A percentile compares a stretch with the other conserved stretches of the same genome.
Conservation (phyloP, 35 echinoderm and acorn worm genomes). For the Ptychodera flava region DNA sequence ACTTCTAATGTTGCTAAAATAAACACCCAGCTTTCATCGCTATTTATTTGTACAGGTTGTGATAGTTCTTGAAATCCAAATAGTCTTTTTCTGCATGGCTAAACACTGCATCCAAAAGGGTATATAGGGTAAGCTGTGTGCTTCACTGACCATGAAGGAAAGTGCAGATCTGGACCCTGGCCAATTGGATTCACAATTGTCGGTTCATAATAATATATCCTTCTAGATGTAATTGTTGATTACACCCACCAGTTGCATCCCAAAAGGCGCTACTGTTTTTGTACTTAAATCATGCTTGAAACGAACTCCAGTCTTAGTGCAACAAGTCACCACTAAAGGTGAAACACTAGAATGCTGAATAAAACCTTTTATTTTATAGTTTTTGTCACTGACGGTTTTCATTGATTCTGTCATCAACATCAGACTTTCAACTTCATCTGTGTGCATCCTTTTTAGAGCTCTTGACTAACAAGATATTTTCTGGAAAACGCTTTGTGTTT, state of each 20-base stretch:
- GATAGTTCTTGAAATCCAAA: neutral
- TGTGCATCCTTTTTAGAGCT: constrained; percentile 10
- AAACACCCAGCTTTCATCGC: constrained; percentile 23
- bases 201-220: constrained; percentile 24
- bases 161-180: constrained; percentile 5
- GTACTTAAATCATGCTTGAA: constrained; percentile 19
- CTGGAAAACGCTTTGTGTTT: constrained; percentile 17
- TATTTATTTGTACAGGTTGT: constrained; percentile 26
- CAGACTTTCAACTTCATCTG: constrained; percentile 23
- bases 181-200: constrained; percentile 5
- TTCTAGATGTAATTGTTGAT: constrained; percentile 15
- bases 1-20: constrained; percentile 8
- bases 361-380: constrained; percentile 2
- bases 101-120: constrained; percentile 12
- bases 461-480: constrained; percentile 28
- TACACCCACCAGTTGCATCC: constrained; percentile 31
- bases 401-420: constrained; percentile 1
- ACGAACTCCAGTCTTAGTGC: constrained; percentile 17
- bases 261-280: constrained; percentile 23
- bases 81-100: constrained; percentile 3
- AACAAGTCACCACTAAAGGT: constrained; percentile 12
- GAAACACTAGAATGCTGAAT: constrained; percentile 8
- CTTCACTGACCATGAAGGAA: constrained; percentile 14
- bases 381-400: neutral
- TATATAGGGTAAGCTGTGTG: constrained; percentile 17